phyloP scores from a whole-genome alignment of 2,888 invertebrate species.

The Drosophila neutralis region DNA sequence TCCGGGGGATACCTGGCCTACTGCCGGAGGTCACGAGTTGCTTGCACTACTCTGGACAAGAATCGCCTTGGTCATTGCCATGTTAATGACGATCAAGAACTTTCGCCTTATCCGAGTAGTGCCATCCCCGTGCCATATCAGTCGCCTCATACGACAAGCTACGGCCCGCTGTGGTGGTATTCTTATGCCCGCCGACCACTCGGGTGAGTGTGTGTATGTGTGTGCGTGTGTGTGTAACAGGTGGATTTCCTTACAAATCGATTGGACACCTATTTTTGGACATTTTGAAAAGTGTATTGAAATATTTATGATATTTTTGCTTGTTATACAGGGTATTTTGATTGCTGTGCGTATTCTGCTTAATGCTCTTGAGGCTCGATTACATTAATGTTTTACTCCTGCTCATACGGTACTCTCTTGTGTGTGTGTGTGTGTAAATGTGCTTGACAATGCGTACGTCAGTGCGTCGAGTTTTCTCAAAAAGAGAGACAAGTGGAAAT shows the following conservation, averaged over 20 bases:
- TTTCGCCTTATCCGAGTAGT: too few relatives aligned
- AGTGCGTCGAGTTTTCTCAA: conserved; percentile 74
- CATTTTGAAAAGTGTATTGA: not conserved
- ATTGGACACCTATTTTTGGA: not conserved
- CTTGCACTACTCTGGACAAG: too few relatives aligned
- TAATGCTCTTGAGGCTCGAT: conserved; percentile 32
- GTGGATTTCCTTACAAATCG: conserved; percentile 6
- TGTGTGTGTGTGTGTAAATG: conserved; percentile 24
- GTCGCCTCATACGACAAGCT: too few relatives aligned
- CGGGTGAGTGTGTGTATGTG: conserved; percentile 32
- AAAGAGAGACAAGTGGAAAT: conserved; percentile 77
- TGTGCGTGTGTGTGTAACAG: conserved; percentile 26
- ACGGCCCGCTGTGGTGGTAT: too few relatives aligned
- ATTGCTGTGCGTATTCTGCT: conserved; percentile 15
- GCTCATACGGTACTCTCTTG: conserved; percentile 30
- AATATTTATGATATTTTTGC: conserved; percentile 1
- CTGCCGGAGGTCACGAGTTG: too few relatives aligned
- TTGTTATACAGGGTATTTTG: conserved; percentile 27
- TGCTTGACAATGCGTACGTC: conserved; percentile 58
- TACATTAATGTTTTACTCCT: conserved; percentile 55
- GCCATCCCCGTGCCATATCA: too few relatives aligned
- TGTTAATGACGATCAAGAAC: too few relatives aligned
- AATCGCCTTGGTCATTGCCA: too few relatives aligned
- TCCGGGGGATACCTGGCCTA: too few relatives aligned
- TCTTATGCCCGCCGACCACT: too few relatives aligned